Evolutionary conservation across 1,140 invertebrate genomes (phyloP).

Genomic region (Drosophila triauraria): DNA sequence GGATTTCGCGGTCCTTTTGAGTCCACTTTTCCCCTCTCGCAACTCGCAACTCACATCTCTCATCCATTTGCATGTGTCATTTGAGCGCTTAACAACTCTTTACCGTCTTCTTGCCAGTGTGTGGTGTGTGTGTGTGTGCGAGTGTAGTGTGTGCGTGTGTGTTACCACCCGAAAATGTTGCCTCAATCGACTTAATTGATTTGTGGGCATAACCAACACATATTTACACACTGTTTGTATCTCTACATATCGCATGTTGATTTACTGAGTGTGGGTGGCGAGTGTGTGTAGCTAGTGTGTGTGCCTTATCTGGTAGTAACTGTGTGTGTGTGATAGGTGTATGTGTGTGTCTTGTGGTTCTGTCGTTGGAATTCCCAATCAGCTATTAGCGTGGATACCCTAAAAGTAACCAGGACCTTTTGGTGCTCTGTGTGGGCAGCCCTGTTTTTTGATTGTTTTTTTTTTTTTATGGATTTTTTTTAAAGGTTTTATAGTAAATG

Average conservation of each 20-base stretch:
- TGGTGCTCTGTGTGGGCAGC: not conserved
- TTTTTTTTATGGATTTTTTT: not conserved
- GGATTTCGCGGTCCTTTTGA: slow-evolving; percentile 47
- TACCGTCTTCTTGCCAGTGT: slow-evolving; percentile 19
- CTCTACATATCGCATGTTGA: slow-evolving; percentile 50
- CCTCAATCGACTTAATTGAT: slow-evolving; percentile 84
- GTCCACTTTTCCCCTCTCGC: not conserved
- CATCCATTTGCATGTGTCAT: slow-evolving; percentile 29
- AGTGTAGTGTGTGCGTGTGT: not conserved
- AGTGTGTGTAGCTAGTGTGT: slow-evolving; percentile 11
- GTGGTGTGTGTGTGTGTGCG: not conserved
- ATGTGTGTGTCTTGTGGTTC: slow-evolving; percentile 31
- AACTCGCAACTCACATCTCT: not conserved
- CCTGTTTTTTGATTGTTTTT: not conserved
- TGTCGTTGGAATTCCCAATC: slow-evolving; percentile 40
- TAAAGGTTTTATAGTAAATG: no score
- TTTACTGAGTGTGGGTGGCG: slow-evolving; percentile 42
- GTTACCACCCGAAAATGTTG: slow-evolving; percentile 54
- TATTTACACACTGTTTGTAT: slow-evolving; percentile 58
- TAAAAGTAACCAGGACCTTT: slow-evolving; percentile 7
- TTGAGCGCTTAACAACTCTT: slow-evolving; percentile 48
- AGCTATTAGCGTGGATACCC: slow-evolving; percentile 52
- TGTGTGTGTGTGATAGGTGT: slow-evolving; percentile 5
- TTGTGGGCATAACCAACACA: slow-evolving; percentile 82
- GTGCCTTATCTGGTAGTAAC: slow-evolving; percentile 23